phyloP scores from a whole-genome alignment of 2,888 invertebrate species.

The Cordilura impudica region DNA sequence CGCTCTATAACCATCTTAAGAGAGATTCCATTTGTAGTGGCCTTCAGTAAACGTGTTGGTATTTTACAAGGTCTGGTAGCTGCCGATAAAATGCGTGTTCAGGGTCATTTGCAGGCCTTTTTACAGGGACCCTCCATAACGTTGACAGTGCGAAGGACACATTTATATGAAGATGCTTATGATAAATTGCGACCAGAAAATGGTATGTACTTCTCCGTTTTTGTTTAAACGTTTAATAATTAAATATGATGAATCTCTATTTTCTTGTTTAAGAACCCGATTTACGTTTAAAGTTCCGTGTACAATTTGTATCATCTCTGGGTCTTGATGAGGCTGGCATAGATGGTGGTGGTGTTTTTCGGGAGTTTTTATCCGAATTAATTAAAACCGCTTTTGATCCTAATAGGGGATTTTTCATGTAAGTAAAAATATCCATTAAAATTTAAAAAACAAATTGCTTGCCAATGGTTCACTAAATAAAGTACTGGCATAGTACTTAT shows the following conservation, averaged over 20 bases:
- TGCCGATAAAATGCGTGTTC: slow-evolving; percentile 80
- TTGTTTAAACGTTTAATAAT: neutral
- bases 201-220: too few relatives aligned
- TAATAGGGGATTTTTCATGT: slow-evolving; percentile 92
- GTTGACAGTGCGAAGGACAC: slow-evolving; percentile 89
- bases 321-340: slow-evolving; percentile 97
- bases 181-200: slow-evolving; percentile 94
- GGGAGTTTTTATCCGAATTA: slow-evolving; percentile 96
- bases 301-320: slow-evolving; percentile 92
- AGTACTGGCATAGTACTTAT: too few relatives aligned
- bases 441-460: too few relatives aligned
- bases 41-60: slow-evolving; percentile 92
- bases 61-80: slow-evolving; percentile 86
- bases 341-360: slow-evolving; percentile 97
- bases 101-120: slow-evolving; percentile 86
- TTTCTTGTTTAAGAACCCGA: slow-evolving; percentile 85
- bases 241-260: neutral
- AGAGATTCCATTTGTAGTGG: slow-evolving; percentile 96
- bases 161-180: slow-evolving; percentile 99
- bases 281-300: slow-evolving; percentile 89
- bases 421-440: slow-evolving; percentile 73
- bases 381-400: slow-evolving; percentile 98
- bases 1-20: slow-evolving; percentile 91
- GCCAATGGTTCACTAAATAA: too few relatives aligned
- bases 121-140: slow-evolving; percentile 87